phyloP scores from a whole-genome alignment of 2,113 vertebrate species.

The Daboia siamensis region DNA sequence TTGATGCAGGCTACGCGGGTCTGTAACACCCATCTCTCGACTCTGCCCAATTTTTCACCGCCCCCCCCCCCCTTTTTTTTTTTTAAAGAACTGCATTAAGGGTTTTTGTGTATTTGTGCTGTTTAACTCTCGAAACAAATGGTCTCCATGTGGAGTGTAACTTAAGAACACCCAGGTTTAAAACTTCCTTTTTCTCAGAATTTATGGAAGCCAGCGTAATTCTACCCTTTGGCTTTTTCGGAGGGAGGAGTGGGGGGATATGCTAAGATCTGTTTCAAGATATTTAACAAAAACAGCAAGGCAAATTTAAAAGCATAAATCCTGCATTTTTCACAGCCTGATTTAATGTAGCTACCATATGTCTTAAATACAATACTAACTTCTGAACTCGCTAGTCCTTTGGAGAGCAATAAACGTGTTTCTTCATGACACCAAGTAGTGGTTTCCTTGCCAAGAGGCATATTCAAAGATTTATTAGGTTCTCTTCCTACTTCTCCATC shows the following conservation, averaged over 20 bases:
- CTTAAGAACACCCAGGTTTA: slow-evolving; percentile 72
- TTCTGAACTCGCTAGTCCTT: slow-evolving; percentile 73
- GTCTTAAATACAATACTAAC: slow-evolving; percentile 71
- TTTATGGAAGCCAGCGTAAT: slow-evolving; percentile 67
- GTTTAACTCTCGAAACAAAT: slow-evolving; percentile 62
- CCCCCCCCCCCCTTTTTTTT: neutral
- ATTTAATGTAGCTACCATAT: slow-evolving; percentile 72
- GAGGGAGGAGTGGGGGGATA: neutral
- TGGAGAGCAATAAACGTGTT: slow-evolving; percentile 71
- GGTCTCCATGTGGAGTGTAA: slow-evolving; percentile 65
- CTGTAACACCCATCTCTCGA: neutral
- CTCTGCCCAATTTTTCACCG: slow-evolving; percentile 46
- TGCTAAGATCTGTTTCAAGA: slow-evolving; percentile 61
- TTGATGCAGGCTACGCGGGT: neutral
- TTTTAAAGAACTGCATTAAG: slow-evolving; percentile 42
- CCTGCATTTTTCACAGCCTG: slow-evolving; percentile 67
- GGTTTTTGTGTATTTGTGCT: slow-evolving; percentile 61
- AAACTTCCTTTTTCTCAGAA: slow-evolving; percentile 69
- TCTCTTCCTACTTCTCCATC: slow-evolving; percentile 19
- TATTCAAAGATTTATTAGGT: slow-evolving; percentile 74
- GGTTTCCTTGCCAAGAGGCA: slow-evolving; percentile 68
- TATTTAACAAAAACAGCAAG: slow-evolving; percentile 12
- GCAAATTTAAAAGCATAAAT: slow-evolving; percentile 58
- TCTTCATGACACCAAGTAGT: slow-evolving; percentile 73
- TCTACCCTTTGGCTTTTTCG: slow-evolving; percentile 20